Evolutionary conservation across 2,888 invertebrate genomes (phyloP).

Genomic region (Volucella zonaria): DNA sequence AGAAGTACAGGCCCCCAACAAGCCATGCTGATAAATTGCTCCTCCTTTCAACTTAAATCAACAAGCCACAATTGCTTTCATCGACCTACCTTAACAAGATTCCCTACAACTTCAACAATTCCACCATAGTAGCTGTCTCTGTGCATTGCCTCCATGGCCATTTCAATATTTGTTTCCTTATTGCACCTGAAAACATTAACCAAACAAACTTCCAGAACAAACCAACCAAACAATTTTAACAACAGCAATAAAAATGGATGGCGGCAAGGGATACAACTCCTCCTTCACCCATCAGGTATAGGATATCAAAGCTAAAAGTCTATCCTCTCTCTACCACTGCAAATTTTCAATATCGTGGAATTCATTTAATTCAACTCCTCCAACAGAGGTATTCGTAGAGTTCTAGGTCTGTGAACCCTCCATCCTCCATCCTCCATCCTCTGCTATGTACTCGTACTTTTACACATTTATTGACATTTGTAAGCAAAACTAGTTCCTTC

Average conservation of each 20-base stretch:
- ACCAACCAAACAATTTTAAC: slow-evolving; percentile 22
- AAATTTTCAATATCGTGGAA: slow-evolving; percentile 39
- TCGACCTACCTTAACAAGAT: no score
- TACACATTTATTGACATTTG: slow-evolving; percentile 42
- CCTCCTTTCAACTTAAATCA: no score
- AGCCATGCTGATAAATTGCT: no score
- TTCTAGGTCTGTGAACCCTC: background rate
- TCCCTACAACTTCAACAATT: background rate
- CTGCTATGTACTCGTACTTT: background rate
- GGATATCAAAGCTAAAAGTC: slow-evolving; percentile 2
- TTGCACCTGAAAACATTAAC: slow-evolving; percentile 31
- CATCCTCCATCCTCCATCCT: background rate
- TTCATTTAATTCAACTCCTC: slow-evolving; percentile 17
- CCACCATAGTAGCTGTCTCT: background rate
- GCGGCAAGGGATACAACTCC: background rate
- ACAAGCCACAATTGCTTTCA: no score
- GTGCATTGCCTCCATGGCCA: background rate
- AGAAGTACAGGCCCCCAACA: no score
- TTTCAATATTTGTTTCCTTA: slow-evolving; percentile 21
- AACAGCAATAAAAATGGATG: slow-evolving; percentile 21
- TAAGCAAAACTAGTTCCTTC: slow-evolving; percentile 42
- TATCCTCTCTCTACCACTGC: slow-evolving; percentile 9
- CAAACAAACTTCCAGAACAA: slow-evolving; percentile 16
- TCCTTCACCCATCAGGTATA: slow-evolving; percentile 7
- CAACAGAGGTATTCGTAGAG: background rate